Base-by-base conservation (phyloP, 1,140 invertebrate genomes). In the Drosophila sechellia region DNA sequence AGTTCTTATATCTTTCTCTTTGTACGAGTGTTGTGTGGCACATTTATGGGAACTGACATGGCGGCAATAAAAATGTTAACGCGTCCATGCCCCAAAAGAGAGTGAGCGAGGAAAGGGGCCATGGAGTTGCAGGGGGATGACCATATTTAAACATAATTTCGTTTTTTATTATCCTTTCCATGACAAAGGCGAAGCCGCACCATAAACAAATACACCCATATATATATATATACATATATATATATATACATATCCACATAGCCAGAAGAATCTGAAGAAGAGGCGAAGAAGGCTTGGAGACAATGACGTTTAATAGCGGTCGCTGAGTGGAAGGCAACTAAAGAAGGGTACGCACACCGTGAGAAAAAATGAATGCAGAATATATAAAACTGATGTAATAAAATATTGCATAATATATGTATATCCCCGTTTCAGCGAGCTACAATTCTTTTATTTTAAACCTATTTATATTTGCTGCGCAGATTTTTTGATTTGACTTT, bases 111-210 rank as follows among this genome's bases (percentile, higher is more conserved):
- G 22, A 22, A 13, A 15, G 50, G 13, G 17, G 22, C n/a, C n/a
- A 31, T 6, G 39, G 8, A 42, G 39, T 35, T 22, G 22, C 8
- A 17, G 55, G 27, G 39, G 31, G 43, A 63, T 31, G 54, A 53
- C 83, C 79, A 87, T 83, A 86, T 86, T 87, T 86, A 79, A 86
- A 81, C 81, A 81, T 86, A 86, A 86, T 86, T 79, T 86, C 64
- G 64, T 79, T 87, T 89, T 84, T 87, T 84, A 84, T 77, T 89
- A 87, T 89, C 77, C 84, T 87, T 73, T 70, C 78, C 78, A 69
- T 69, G 83, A 65, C 72, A 75, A 75, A 75, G 72, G 48, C 53
- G 59, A 76, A 53, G 72, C 72, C 72, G 72, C 61, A 5, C 46
- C 55, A 48, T 71, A 70, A 71, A 70, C 52, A 71, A 71, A 56